These are phyloP conservation scores for Synaphobranchus kaupii DNA, from an alignment of 2,797 vertebrate genomes.

Conservation along the genomic window DNA sequence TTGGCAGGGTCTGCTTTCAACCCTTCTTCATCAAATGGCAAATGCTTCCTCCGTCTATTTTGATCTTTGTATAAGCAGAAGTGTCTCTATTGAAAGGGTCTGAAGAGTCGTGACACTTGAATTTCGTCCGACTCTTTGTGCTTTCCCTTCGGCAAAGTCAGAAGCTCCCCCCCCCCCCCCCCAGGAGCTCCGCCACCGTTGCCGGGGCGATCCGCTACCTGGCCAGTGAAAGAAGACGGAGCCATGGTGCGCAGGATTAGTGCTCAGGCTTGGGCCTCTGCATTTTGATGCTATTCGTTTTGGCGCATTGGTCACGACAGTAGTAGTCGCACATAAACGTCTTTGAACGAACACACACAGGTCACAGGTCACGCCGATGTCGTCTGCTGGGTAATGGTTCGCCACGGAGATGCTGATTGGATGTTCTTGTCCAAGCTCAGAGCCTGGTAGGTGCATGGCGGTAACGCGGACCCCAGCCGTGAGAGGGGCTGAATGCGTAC, in stretches of 20 bases:
- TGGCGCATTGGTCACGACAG: background rate
- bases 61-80: constrained; percentile 30
- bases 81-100: constrained; percentile 24
- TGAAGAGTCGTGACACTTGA: constrained; percentile 24
- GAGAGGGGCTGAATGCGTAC: background rate
- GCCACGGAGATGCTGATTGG: background rate
- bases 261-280: background rate
- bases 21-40: constrained; percentile 31
- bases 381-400: too few species aligned
- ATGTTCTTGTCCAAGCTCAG: background rate
- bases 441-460: background rate
- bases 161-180: background rate
- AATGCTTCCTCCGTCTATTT: constrained; percentile 15
- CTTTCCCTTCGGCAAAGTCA: background rate
- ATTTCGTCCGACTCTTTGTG: background rate
- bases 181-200: background rate
- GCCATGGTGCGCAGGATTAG: background rate
- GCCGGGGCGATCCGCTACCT: background rate
- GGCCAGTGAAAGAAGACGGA: background rate
- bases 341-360: background rate
- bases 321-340: background rate
- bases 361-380: background rate
- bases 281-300: background rate
- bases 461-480: background rate
- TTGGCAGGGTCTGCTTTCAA: constrained; percentile 33